A percentile compares a stretch with the other conserved stretches of the same genome.
These are phyloP conservation scores for Microctonus hyperodae DNA, from an alignment of 2,888 invertebrate species.

Conservation along the genomic window DNA sequence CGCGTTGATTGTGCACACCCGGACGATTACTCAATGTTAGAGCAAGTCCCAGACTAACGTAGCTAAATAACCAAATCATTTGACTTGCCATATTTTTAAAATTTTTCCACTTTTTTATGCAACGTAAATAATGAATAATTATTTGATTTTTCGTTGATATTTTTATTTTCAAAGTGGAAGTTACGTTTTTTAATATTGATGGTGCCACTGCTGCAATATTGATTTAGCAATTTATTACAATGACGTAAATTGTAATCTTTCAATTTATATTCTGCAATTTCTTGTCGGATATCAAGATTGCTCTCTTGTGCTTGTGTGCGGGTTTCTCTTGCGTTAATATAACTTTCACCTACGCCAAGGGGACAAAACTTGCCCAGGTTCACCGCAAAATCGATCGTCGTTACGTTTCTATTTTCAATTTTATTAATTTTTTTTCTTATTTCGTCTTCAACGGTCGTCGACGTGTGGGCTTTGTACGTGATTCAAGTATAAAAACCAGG, in stretches of 20 bases:
- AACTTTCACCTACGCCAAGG: constrained; percentile 18
- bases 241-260: neutral
- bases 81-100: constrained; percentile 54
- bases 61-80: constrained; percentile 58
- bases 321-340: neutral
- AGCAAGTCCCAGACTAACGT: constrained; percentile 58
- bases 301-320: neutral
- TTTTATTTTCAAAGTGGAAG: neutral
- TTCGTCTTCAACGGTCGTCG: constrained; percentile 21
- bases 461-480: constrained; percentile 26
- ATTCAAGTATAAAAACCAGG: constrained; percentile 27
- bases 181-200: neutral
- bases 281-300: constrained; percentile 9
- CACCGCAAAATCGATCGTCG: constrained; percentile 26
- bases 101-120: constrained; percentile 11
- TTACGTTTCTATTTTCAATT: neutral
- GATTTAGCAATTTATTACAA: constrained; percentile 1
- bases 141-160: neutral
- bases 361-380: constrained; percentile 12
- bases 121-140: neutral
- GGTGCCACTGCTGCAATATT: constrained; percentile 6
- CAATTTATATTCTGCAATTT: neutral
- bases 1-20: constrained; percentile 32
- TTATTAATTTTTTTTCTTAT: constrained; percentile 15
- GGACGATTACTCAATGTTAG: constrained; percentile 55